Evolutionary conservation across 2,797 vertebrate species (phyloP), one percentile per base, ranked within the genome.

Genomic region (Clarias fuscus): DNA sequence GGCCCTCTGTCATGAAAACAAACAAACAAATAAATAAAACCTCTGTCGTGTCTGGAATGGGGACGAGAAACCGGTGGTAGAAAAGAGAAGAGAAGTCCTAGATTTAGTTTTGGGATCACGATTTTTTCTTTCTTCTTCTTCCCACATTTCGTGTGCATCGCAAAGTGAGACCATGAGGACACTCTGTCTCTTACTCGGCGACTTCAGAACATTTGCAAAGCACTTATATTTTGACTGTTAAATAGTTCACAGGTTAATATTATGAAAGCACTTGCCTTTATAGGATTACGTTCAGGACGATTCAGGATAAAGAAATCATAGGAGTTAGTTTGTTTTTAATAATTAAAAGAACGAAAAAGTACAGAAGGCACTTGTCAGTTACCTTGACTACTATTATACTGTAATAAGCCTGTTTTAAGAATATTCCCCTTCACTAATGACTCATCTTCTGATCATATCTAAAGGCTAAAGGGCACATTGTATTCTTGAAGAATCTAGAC

Each of bases 201-300:
- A 85, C 84, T 72, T 85, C 58, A 73, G 59, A 81, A 14, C 86
- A 56, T 76, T 88, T 84, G 58, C 85, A 88, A 17, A 89, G 94
- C 94, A 94, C 94, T 95, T 94, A 92, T 6, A 65, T 17, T 67
- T 88, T 84, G 67, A 93, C 91, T 93, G 91, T 92, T 89, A 62
- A 83, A 62, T 87, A 53, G 48, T 53, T 53, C 77, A 78, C 91
- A 92, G 92, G 92, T 89, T 37, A 61, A 40, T 40, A 62, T 80
- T 40, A 80, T 18, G 87, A 87, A 70, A 87, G 87, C 89, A 87
- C 86, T 89, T 86, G 68, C 43, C 73, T 43, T 59, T 53, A 84
- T 76, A 78, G 48, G 72, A 79, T 71, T 33, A 82, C 14, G 5
- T 33, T 73, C n/a, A 58, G 77, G 48, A 77, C 20, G 79, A 68